Evolutionary conservation across 37 sponge, comb jelly and placozoan species (phyloP).

Genomic region (Beroe forskalii): DNA sequence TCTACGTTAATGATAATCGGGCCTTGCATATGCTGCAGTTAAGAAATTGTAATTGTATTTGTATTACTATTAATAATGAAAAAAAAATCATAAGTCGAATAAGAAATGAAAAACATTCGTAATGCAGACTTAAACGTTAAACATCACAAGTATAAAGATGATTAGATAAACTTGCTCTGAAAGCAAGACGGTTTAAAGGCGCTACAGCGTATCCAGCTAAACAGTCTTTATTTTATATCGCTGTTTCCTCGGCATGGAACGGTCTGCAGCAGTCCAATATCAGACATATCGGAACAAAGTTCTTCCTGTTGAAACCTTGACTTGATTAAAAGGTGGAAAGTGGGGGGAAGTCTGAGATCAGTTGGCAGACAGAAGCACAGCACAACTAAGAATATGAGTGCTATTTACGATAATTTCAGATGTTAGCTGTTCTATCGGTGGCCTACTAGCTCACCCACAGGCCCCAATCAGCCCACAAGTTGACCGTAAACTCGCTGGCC

Average conservation of each 20-base stretch:
- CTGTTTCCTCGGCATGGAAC: slow-evolving; percentile 27
- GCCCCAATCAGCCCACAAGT: too few species aligned
- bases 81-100: too few species aligned
- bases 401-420: too few species aligned
- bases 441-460: too few species aligned
- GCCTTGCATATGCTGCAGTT: too few species aligned
- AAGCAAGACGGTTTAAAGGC: background rate
- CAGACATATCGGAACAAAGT: background rate
- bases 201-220: background rate
- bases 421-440: too few species aligned
- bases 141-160: slow-evolving; percentile 51
- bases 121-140: slow-evolving; percentile 63
- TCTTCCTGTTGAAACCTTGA: slow-evolving; percentile 12
- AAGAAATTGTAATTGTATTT: too few species aligned
- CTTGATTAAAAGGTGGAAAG: background rate
- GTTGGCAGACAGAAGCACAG: background rate
- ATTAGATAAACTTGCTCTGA: slow-evolving; percentile 55
- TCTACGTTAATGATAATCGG: too few species aligned
- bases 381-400: too few species aligned
- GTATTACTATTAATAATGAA: too few species aligned
- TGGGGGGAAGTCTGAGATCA: background rate
- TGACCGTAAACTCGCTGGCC: too few species aligned
- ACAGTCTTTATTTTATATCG: slow-evolving; percentile 35
- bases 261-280: background rate
- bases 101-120: too few species aligned